A percentile compares a stretch with the other conserved stretches of the same genome.
phyloP scores from a whole-genome alignment of 2,888 invertebrate genomes.

The Calameuta pallipes region DNA sequence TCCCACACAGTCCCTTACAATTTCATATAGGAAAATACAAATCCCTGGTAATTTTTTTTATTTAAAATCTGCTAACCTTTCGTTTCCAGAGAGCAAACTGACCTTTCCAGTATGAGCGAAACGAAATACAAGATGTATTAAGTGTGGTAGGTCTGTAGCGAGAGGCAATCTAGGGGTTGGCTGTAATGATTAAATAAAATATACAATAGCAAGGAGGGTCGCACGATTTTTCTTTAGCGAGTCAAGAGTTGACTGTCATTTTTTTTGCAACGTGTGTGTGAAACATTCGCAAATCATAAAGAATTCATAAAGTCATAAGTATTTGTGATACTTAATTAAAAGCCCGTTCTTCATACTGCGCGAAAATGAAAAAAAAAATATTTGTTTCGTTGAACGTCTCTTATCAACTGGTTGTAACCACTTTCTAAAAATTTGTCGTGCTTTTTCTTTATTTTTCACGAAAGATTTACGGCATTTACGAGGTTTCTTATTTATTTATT shows the following conservation, averaged over 20 bases:
- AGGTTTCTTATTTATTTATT: too few relatives aligned
- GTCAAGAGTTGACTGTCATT: not conserved
- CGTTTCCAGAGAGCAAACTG: not conserved
- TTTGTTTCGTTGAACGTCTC: too few relatives aligned
- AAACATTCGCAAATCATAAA: not conserved
- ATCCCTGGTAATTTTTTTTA: not conserved
- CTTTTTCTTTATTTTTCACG: too few relatives aligned
- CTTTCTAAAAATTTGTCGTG: too few relatives aligned
- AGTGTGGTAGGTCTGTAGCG: too few relatives aligned
- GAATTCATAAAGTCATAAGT: constrained; percentile 12
- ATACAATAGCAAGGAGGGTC: not conserved
- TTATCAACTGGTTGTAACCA: too few relatives aligned
- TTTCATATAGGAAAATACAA: not conserved
- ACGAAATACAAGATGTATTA: not conserved
- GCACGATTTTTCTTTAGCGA: not conserved
- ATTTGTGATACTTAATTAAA: constrained; percentile 33
- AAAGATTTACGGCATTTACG: too few relatives aligned
- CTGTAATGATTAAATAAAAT: not conserved
- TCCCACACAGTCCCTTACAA: not conserved
- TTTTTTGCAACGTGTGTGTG: not conserved
- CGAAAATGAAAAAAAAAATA: too few relatives aligned
- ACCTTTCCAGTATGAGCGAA: not conserved
- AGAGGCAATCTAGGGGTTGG: not conserved
- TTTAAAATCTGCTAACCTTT: not conserved
- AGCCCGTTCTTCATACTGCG: constrained; percentile 14